These are phyloP conservation scores for Thysanoteuthis rhombus DNA, from an alignment of 2,888 invertebrate species.

Conservation along the genomic window DNA sequence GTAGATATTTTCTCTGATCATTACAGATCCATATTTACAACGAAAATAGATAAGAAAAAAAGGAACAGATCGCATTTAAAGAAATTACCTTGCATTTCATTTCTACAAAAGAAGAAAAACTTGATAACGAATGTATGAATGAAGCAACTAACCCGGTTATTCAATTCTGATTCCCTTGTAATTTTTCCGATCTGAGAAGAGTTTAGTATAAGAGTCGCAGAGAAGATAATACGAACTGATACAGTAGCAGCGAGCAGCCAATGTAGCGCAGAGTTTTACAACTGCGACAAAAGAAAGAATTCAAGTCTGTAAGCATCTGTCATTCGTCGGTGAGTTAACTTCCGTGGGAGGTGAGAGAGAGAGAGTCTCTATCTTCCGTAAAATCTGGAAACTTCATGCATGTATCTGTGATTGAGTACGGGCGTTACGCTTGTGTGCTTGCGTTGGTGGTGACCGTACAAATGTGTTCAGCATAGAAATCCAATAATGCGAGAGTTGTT, in stretches of 20 bases:
- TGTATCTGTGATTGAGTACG: neutral
- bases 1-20: no score
- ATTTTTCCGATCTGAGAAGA: neutral
- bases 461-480: neutral
- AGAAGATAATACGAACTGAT: neutral
- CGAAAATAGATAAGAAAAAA: no score
- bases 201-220: neutral
- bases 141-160: neutral
- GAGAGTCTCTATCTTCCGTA: neutral
- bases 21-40: no score
- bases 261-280: neutral
- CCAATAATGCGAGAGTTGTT: neutral
- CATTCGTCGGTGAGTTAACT: neutral
- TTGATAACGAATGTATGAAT: no score
- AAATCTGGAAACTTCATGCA: neutral
- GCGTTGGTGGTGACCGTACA: neutral
- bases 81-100: no score
- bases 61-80: no score
- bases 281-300: neutral
- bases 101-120: no score
- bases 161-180: neutral
- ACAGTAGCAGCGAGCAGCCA: neutral
- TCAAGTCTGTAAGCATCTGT: neutral
- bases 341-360: neutral
- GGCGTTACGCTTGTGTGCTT: neutral